Percentiles rank a stretch among this genome's conserved stretches.
phyloP scores from a whole-genome alignment of 2,888 invertebrate species.

The Tachystola acroxantha region DNA sequence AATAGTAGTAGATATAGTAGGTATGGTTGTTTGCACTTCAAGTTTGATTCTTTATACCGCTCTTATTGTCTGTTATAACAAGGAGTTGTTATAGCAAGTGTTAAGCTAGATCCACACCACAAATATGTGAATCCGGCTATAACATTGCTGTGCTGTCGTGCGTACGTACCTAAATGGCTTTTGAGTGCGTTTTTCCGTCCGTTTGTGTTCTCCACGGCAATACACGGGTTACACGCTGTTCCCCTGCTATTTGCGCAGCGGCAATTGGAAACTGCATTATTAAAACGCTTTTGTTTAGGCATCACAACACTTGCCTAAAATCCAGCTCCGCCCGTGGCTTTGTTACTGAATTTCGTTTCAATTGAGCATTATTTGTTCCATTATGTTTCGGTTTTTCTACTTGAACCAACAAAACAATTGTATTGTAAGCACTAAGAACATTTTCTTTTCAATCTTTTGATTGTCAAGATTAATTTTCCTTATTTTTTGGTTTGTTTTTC shows the following conservation, averaged over 20 bases:
- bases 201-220: conserved; percentile 32
- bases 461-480: not conserved
- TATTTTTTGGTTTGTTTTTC: not conserved
- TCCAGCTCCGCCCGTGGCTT: conserved; percentile 11
- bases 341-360: not conserved
- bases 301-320: conserved; percentile 60
- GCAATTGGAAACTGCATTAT: conserved; percentile 79
- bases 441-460: too few relatives aligned
- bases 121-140: too few relatives aligned
- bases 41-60: too few relatives aligned
- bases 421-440: not conserved
- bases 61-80: too few relatives aligned
- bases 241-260: conserved; percentile 69
- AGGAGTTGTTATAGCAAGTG: too few relatives aligned
- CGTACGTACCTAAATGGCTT: too few relatives aligned
- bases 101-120: too few relatives aligned
- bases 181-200: conserved; percentile 2
- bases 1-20: too few relatives aligned
- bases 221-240: conserved; percentile 41
- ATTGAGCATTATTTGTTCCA: not conserved
- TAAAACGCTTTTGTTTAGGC: conserved; percentile 75
- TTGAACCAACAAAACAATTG: not conserved
- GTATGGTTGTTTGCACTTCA: too few relatives aligned
- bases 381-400: not conserved
- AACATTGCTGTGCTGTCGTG: too few relatives aligned